These are phyloP conservation scores for Erebia palarica DNA, from an alignment of 2,888 invertebrate genomes.

Conservation along the genomic window DNA sequence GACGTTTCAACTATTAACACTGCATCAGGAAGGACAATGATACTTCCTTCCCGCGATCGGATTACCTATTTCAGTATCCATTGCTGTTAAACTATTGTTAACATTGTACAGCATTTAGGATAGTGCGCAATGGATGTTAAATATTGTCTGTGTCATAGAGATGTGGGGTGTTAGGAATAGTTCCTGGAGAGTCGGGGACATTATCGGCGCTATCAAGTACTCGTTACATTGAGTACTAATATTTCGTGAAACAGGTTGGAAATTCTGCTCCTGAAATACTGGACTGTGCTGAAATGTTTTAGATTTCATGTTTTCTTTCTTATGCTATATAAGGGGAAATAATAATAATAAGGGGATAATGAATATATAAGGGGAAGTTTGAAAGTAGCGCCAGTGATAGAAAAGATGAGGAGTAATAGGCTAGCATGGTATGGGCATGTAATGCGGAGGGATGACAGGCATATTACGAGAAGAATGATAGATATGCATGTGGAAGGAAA, in stretches of 20 bases:
- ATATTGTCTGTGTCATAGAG: not conserved
- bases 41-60: not conserved
- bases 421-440: too few relatives aligned
- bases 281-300: not conserved
- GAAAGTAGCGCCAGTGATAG: too few relatives aligned
- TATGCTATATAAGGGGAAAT: too few relatives aligned
- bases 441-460: too few relatives aligned
- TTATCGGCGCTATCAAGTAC: constrained; percentile 65
- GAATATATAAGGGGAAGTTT: too few relatives aligned
- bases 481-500: too few relatives aligned
- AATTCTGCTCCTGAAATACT: constrained; percentile 5
- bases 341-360: too few relatives aligned
- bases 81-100: not conserved
- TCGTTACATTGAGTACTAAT: constrained; percentile 48
- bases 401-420: too few relatives aligned
- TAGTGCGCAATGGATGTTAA: not conserved
- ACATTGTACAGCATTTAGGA: not conserved
- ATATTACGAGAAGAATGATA: too few relatives aligned
- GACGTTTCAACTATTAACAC: constrained; percentile 38
- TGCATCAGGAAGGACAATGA: constrained; percentile 25
- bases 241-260: constrained; percentile 20
- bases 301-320: constrained; percentile 5
- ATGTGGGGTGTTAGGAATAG: not conserved
- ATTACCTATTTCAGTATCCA: constrained; percentile 9
- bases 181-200: constrained; percentile 43